A percentile compares a stretch with the other conserved stretches of the same genome.
Evolutionary conservation across 2,888 invertebrate genomes (phyloP).

Genomic region (Oscheius onirici): DNA sequence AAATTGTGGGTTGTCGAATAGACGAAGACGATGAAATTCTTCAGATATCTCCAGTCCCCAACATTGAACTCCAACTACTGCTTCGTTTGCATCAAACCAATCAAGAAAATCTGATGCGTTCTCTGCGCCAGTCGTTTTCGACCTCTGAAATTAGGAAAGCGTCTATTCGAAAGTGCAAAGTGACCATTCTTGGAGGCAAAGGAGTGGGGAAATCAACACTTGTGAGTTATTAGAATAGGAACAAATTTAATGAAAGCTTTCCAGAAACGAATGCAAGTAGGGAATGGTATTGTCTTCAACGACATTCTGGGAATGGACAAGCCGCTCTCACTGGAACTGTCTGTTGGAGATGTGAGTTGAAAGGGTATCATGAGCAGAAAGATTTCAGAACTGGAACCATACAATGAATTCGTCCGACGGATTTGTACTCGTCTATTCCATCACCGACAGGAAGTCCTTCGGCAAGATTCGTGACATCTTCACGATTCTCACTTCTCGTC

Average conservation of each 20-base stretch:
- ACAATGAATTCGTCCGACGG: conserved; percentile 37
- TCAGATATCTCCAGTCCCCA: conserved; percentile 43
- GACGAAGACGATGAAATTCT: neutral
- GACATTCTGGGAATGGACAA: conserved; percentile 35
- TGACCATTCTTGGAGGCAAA: conserved; percentile 48
- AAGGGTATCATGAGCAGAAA: neutral
- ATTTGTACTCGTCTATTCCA: conserved; percentile 47
- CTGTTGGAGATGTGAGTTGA: conserved; percentile 36
- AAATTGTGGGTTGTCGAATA: conserved; percentile 8
- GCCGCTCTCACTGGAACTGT: conserved; percentile 41
- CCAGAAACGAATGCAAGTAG: conserved; percentile 41
- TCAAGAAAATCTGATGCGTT: neutral
- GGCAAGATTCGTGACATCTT: conserved; percentile 11
- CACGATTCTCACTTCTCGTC: neutral
- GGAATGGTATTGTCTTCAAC: conserved; percentile 49
- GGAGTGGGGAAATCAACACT: conserved; percentile 56
- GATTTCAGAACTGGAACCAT: conserved; percentile 23
- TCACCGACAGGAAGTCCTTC: conserved; percentile 46
- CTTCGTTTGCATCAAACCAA: conserved; percentile 12
- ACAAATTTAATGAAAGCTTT: conserved; percentile 1
- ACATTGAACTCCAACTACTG: conserved; percentile 35
- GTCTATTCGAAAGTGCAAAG: conserved; percentile 46
- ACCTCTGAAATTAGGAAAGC: conserved; percentile 2
- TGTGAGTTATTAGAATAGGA: neutral
- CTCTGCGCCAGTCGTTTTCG: neutral